phyloP scores from a whole-genome alignment of 2,888 invertebrate genomes.

The Drosophila buzzatii region DNA sequence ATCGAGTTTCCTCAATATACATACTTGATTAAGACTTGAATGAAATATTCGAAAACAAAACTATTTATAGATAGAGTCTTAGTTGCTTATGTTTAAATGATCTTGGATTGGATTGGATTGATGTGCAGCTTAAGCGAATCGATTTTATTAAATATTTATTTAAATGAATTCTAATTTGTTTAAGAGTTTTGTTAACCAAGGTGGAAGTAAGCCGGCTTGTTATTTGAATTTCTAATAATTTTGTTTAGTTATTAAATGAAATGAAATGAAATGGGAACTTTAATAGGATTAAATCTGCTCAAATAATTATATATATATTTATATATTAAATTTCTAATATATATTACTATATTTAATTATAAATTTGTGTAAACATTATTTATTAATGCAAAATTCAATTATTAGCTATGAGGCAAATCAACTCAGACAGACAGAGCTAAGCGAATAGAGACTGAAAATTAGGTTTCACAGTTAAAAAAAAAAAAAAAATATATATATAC shows the following conservation, averaged over 20 bases:
- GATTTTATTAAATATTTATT: constrained; percentile 1
- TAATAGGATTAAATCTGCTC: neutral
- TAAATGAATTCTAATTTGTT: neutral
- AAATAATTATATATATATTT: neutral
- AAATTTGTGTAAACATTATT: neutral
- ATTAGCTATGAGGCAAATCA: neutral
- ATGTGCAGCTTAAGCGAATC: neutral
- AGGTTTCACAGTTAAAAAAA: too few species aligned
- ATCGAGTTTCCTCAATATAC: constrained; percentile 6
- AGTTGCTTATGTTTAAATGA: neutral
- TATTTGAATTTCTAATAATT: neutral
- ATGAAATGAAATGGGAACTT: neutral
- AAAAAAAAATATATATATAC: too few species aligned
- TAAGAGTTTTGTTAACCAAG: neutral
- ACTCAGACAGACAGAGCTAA: neutral
- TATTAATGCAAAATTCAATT: neutral
- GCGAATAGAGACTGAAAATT: too few species aligned
- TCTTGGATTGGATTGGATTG: neutral
- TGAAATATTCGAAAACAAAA: constrained; percentile 6
- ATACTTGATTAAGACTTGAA: constrained; percentile 5
- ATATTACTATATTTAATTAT: too few species aligned
- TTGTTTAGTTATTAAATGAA: neutral
- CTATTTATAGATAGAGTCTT: neutral
- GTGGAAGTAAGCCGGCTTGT: neutral
- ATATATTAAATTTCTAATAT: neutral